Conservation (phyloP, 2,888 invertebrate genomes). For the Eucera pruinosa region DNA sequence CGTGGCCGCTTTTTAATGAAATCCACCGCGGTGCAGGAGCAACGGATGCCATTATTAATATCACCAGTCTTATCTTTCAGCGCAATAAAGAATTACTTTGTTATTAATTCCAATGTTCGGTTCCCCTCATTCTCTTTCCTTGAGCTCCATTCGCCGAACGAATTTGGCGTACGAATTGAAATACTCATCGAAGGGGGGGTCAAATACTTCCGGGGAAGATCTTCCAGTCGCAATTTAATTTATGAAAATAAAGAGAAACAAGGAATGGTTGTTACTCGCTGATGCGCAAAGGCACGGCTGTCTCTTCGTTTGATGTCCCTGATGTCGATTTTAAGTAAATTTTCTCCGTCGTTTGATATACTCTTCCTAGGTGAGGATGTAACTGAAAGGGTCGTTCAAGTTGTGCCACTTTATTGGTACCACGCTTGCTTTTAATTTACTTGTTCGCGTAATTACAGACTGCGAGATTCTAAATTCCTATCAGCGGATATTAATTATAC, state of each 20-base stretch:
- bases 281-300: slow-evolving; percentile 9
- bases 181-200: slow-evolving; percentile 41
- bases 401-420: too few relatives aligned
- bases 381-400: too few relatives aligned
- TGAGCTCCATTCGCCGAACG: slow-evolving; percentile 29
- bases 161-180: slow-evolving; percentile 50
- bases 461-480: background rate
- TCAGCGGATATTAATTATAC: background rate
- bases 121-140: slow-evolving; percentile 10
- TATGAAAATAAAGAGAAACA: slow-evolving; percentile 21
- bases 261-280: background rate
- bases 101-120: slow-evolving; percentile 80
- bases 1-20: slow-evolving; percentile 79
- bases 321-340: slow-evolving; percentile 21
- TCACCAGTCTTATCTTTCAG: slow-evolving; percentile 79
- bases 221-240: slow-evolving; percentile 55
- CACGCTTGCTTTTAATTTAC: background rate
- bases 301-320: slow-evolving; percentile 1
- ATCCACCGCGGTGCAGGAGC: slow-evolving; percentile 76
- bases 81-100: slow-evolving; percentile 82
- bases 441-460: background rate
- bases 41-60: slow-evolving; percentile 82
- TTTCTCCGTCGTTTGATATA: slow-evolving; percentile 25
- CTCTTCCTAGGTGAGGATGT: background rate
- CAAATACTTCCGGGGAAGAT: slow-evolving; percentile 40